These are phyloP conservation scores for Ophion slaviceki DNA, from an alignment of 2,888 invertebrate species.

Conservation along the genomic window DNA sequence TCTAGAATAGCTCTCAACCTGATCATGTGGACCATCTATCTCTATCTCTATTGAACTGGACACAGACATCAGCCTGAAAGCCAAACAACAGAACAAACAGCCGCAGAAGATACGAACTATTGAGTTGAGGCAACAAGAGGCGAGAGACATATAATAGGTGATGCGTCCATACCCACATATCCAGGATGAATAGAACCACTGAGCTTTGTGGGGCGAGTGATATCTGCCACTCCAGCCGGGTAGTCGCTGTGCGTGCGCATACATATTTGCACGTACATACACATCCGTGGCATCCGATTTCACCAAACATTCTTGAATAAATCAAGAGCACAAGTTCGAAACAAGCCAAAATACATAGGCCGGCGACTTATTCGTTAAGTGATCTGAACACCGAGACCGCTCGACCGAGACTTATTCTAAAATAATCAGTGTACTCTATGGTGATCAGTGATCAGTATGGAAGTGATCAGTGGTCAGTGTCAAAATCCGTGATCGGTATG, in stretches of 20 bases:
- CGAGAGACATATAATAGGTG: slow-evolving; percentile 16
- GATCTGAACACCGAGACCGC: too few species aligned
- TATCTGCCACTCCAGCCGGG: slow-evolving; percentile 48
- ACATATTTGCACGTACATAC: background rate
- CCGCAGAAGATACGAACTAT: slow-evolving; percentile 42
- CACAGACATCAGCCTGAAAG: slow-evolving; percentile 51
- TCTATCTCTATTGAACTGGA: slow-evolving; percentile 13
- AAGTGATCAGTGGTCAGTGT: too few species aligned
- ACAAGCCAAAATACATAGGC: too few species aligned
- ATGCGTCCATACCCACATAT: slow-evolving; percentile 9
- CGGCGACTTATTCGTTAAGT: too few species aligned
- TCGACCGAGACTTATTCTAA: too few species aligned
- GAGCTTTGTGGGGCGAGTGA: slow-evolving; percentile 37
- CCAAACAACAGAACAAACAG: slow-evolving; percentile 53
- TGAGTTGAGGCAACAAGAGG: slow-evolving; percentile 45
- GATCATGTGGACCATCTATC: slow-evolving; percentile 12
- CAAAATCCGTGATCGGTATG: too few species aligned
- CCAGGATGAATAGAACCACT: slow-evolving; percentile 43
- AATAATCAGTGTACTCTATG: too few species aligned
- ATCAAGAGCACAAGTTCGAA: too few species aligned
- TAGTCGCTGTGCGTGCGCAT: background rate
- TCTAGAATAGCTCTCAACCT: slow-evolving; percentile 6
- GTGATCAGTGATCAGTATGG: too few species aligned
- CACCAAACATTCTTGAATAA: too few species aligned
- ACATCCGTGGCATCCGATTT: background rate